These are phyloP conservation scores for Stenichneumon culpator DNA, from an alignment of 2,888 invertebrate genomes.

Conservation along the genomic window DNA sequence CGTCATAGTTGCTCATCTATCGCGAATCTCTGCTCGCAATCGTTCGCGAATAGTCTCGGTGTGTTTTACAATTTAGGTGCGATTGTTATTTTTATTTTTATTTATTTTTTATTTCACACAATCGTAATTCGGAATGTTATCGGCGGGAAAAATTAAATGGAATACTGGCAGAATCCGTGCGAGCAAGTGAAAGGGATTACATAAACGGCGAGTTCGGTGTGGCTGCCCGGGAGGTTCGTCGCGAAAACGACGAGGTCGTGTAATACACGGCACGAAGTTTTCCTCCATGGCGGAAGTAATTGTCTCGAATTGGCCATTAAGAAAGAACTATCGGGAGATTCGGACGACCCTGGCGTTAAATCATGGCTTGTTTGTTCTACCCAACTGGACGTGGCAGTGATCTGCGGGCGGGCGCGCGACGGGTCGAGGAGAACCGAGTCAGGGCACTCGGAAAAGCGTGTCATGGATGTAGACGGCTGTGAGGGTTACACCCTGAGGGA, in stretches of 20 bases:
- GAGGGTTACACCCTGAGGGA: slow-evolving; percentile 10
- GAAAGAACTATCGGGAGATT: slow-evolving; percentile 69
- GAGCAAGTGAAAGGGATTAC: slow-evolving; percentile 58
- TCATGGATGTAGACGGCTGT: slow-evolving; percentile 59
- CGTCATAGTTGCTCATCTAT: slow-evolving; percentile 59
- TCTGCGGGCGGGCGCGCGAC: slow-evolving; percentile 16
- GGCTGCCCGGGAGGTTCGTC: slow-evolving; percentile 18
- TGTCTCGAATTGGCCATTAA: slow-evolving; percentile 73
- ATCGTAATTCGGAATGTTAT: neutral
- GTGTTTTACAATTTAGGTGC: neutral
- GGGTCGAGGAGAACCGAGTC: slow-evolving; percentile 49
- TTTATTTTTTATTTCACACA: neutral
- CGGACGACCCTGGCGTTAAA: slow-evolving; percentile 70
- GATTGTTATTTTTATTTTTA: neutral
- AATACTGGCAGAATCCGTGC: neutral
- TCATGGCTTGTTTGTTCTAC: slow-evolving; percentile 67
- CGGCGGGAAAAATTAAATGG: neutral
- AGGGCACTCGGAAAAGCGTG: slow-evolving; percentile 37
- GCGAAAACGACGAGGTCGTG: slow-evolving; percentile 67
- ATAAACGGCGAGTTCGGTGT: slow-evolving; percentile 17
- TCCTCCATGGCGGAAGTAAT: slow-evolving; percentile 75
- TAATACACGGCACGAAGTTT: slow-evolving; percentile 57
- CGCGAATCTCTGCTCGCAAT: slow-evolving; percentile 27
- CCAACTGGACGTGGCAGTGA: slow-evolving; percentile 58
- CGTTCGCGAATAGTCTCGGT: slow-evolving; percentile 8